Evolutionary conservation across 2,113 vertebrate genomes (phyloP).

Genomic region (Reinhardtius hippoglossoides): DNA sequence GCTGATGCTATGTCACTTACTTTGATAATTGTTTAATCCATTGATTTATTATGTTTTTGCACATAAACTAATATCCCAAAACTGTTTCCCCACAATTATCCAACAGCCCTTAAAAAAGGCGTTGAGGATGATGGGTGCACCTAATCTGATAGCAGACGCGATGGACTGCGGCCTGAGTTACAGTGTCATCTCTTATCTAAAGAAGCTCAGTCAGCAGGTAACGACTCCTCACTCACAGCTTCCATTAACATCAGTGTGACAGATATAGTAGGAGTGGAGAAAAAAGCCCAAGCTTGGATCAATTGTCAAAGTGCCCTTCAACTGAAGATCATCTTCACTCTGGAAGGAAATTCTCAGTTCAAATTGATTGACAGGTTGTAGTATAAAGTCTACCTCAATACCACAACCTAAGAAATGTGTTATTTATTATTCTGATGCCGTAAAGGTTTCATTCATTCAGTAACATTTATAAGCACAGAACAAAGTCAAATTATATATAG

Average conservation of each 20-base stretch:
- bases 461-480: no score
- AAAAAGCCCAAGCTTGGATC: background rate
- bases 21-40: background rate
- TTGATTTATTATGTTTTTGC: background rate
- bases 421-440: background rate
- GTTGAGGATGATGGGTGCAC: conserved; percentile 96
- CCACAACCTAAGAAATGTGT: background rate
- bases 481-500: no score
- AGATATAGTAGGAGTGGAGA: background rate
- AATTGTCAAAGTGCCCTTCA: background rate
- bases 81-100: background rate
- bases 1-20: background rate
- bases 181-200: conserved; percentile 97
- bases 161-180: conserved; percentile 97
- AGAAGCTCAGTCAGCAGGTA: conserved; percentile 98
- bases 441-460: background rate
- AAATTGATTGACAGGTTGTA: background rate
- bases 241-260: background rate
- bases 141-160: conserved; percentile 95
- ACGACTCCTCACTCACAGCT: background rate
- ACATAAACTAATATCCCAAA: background rate
- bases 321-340: background rate
- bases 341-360: no score
- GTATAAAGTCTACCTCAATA: background rate
- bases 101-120: conserved; percentile 95